Conservation (phyloP, 1,140 invertebrate genomes). For the Heterodera schachtii region DNA sequence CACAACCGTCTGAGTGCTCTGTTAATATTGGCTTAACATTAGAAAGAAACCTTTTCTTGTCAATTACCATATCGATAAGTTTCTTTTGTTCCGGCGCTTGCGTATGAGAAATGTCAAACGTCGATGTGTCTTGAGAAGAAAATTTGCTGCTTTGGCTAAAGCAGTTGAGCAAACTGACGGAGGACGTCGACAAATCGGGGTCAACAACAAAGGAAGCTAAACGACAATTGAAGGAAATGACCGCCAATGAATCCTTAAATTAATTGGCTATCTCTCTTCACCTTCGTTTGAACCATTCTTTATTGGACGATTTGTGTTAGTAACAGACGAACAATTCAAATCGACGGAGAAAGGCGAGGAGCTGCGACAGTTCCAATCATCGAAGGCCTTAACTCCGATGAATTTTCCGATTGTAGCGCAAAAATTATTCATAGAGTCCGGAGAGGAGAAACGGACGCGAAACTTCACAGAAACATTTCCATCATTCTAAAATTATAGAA, state of each 20-base stretch:
- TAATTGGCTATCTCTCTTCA: too few species aligned
- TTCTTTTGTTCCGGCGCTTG: background rate
- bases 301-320: background rate
- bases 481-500: slow-evolving; percentile 17
- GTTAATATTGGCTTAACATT: too few species aligned
- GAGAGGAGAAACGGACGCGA: slow-evolving; percentile 8
- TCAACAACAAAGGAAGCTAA: background rate
- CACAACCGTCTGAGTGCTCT: background rate
- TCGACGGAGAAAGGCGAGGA: background rate
- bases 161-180: background rate
- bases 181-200: background rate
- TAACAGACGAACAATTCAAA: background rate
- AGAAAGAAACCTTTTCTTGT: too few species aligned
- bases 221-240: too few species aligned
- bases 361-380: slow-evolving; percentile 9
- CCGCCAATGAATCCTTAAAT: too few species aligned
- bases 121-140: background rate
- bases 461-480: slow-evolving; percentile 16
- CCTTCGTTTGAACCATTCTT: too few species aligned
- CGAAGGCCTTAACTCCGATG: slow-evolving; percentile 23
- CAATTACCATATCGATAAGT: background rate
- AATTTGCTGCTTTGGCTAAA: background rate
- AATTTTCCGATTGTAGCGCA: slow-evolving; percentile 14
- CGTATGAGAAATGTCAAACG: background rate
- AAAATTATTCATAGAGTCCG: slow-evolving; percentile 5